phyloP scores from a whole-genome alignment of 2,888 invertebrate species.

The Macroteleia sp. region DNA sequence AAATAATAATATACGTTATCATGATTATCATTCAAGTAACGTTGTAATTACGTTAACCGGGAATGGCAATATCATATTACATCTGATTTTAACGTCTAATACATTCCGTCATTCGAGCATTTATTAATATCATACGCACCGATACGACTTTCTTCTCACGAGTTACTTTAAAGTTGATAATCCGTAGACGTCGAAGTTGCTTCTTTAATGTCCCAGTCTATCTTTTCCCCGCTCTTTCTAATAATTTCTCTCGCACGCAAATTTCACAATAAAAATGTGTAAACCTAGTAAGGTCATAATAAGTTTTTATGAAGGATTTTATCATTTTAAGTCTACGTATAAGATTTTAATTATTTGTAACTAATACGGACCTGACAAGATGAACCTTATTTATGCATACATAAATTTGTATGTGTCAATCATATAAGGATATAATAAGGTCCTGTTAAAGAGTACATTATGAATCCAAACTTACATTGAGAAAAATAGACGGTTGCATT shows the following conservation, averaged over 20 bases:
- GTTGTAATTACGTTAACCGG: conserved; percentile 7
- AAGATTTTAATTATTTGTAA: too few relatives aligned
- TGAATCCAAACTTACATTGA: too few relatives aligned
- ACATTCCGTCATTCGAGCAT: conserved; percentile 21
- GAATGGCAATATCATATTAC: conserved; percentile 4
- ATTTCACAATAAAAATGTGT: conserved; percentile 12
- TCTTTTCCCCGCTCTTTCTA: background rate
- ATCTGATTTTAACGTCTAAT: conserved; percentile 15
- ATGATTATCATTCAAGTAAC: conserved; percentile 2
- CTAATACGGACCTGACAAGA: too few relatives aligned
- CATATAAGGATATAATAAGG: too few relatives aligned
- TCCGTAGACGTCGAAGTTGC: conserved; percentile 23
- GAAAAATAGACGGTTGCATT: too few relatives aligned
- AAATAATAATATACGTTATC: background rate
- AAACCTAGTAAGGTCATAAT: too few relatives aligned
- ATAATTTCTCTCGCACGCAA: conserved; percentile 4
- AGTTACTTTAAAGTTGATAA: conserved; percentile 24
- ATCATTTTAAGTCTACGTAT: too few relatives aligned
- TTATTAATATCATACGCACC: conserved; percentile 26
- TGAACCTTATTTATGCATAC: too few relatives aligned
- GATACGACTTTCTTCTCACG: conserved; percentile 43
- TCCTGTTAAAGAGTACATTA: too few relatives aligned
- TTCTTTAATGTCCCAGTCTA: conserved; percentile 10
- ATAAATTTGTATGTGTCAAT: too few relatives aligned
- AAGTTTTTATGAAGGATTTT: too few relatives aligned